Percentiles rank a stretch among this genome's conserved stretches.
Conservation (phyloP, 2,888 invertebrate species). For the Suillia variegata region DNA sequence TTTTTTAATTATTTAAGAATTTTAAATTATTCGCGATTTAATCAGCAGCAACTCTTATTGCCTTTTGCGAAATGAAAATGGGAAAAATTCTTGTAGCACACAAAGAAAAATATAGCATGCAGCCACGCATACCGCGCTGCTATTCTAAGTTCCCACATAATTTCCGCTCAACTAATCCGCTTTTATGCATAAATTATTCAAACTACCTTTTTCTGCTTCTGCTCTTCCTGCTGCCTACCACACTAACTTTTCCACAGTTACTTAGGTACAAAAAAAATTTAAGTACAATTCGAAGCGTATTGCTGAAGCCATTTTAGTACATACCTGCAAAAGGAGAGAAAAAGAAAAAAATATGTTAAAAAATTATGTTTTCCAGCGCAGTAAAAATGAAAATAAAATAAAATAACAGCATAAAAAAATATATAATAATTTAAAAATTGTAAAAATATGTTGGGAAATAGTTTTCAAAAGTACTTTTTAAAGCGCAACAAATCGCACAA, state of each 20-base stretch:
- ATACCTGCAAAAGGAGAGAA: constrained; percentile 33
- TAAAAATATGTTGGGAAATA: not conserved
- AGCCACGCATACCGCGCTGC: constrained; percentile 1
- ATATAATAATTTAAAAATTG: constrained; percentile 3
- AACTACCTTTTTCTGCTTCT: not conserved
- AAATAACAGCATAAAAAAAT: not conserved
- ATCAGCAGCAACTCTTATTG: no score
- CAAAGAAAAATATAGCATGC: no score
- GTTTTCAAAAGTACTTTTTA: not conserved
- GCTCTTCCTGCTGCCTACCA: not conserved
- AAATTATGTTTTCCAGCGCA: constrained; percentile 17
- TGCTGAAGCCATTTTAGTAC: constrained; percentile 17
- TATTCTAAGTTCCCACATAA: no score
- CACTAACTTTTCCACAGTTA: not conserved
- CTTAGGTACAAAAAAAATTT: no score
- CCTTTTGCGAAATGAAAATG: no score
- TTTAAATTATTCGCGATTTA: no score
- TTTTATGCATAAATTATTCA: constrained; percentile 6
- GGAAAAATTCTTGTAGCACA: no score
- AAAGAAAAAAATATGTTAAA: constrained; percentile 18
- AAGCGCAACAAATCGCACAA: not conserved
- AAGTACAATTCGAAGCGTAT: not conserved
- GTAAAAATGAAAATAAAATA: constrained; percentile 8
- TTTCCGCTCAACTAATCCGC: no score
- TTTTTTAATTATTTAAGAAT: no score